Evolutionary conservation across 2,888 invertebrate species (phyloP).

Genomic region (Chironomus tentans): DNA sequence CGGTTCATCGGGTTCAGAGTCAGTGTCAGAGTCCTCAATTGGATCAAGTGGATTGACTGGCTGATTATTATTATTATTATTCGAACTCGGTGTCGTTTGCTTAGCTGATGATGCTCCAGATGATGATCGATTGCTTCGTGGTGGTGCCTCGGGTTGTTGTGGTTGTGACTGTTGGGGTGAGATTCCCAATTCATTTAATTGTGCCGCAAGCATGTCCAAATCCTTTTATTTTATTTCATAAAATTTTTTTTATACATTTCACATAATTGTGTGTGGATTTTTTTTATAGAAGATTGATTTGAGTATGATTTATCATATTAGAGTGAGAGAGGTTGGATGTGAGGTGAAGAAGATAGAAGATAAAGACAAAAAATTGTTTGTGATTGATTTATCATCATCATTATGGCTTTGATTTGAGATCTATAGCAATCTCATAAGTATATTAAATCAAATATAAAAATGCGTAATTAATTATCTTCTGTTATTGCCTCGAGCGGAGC

Average conservation of each 20-base stretch:
- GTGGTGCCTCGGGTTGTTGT: conserved; percentile 61
- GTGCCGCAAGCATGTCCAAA: conserved; percentile 91
- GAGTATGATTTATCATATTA: neutral
- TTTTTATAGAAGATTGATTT: neutral
- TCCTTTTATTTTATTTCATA: conserved; percentile 50
- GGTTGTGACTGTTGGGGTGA: conserved; percentile 46
- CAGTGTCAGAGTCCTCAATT: conserved; percentile 66
- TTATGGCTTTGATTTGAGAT: no score
- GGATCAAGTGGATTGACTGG: conserved; percentile 54
- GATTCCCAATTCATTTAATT: conserved; percentile 87
- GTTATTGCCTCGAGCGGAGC: neutral
- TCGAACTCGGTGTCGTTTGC: conserved; percentile 39
- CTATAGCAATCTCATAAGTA: no score
- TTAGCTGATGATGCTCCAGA: conserved; percentile 34
- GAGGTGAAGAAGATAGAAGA: neutral
- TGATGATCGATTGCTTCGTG: conserved; percentile 48
- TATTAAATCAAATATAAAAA: no score
- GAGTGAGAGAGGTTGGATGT: neutral
- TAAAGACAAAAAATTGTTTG: neutral
- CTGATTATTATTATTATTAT: conserved; percentile 41
- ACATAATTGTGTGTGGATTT: neutral
- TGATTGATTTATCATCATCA: neutral
- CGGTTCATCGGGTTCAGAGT: conserved; percentile 74
- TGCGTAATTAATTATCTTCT: no score
- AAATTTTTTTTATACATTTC: conserved; percentile 28